These are phyloP conservation scores for Anoplius nigerrimus DNA, from an alignment of 2,888 invertebrate genomes.

Conservation along the genomic window DNA sequence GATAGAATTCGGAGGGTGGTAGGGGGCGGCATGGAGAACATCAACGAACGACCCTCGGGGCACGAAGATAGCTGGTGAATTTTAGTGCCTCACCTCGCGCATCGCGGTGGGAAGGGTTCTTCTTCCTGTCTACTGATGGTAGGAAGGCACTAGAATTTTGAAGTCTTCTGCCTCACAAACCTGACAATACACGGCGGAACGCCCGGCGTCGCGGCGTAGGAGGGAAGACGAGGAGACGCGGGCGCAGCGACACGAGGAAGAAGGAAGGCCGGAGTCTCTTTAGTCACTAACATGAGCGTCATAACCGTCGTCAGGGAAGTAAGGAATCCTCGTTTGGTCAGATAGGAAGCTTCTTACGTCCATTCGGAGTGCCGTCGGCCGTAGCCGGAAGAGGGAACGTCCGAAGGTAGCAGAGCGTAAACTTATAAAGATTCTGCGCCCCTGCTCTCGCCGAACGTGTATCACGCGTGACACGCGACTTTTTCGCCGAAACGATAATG, in stretches of 20 bases:
- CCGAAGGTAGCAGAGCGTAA: constrained; percentile 28
- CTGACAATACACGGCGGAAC: constrained; percentile 50
- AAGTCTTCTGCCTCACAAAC: constrained; percentile 63
- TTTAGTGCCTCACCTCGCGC: constrained; percentile 42
- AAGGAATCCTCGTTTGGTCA: constrained; percentile 36
- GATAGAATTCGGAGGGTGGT: constrained; percentile 4
- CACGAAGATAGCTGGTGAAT: constrained; percentile 52
- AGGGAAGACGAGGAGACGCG: constrained; percentile 14
- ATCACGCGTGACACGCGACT: too few species aligned
- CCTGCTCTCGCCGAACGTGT: not conserved
- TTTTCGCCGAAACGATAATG: too few species aligned
- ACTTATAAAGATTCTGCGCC: constrained; percentile 1
- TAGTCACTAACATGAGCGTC: constrained; percentile 19
- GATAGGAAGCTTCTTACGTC: constrained; percentile 30
- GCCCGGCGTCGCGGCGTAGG: constrained; percentile 11
- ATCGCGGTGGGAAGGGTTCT: constrained; percentile 9
- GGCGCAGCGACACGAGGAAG: constrained; percentile 19
- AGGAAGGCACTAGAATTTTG: constrained; percentile 57
- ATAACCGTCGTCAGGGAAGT: constrained; percentile 31
- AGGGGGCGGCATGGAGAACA: constrained; percentile 16
- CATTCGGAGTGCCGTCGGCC: constrained; percentile 34
- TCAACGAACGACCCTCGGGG: constrained; percentile 36
- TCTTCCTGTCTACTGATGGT: constrained; percentile 19
- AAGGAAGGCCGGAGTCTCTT: not conserved
- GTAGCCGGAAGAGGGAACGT: constrained; percentile 27